Evolutionary conservation across 2,797 vertebrate genomes (phyloP), one percentile per base, ranked within the genome.

Genomic region (Remorina albescens): DNA sequence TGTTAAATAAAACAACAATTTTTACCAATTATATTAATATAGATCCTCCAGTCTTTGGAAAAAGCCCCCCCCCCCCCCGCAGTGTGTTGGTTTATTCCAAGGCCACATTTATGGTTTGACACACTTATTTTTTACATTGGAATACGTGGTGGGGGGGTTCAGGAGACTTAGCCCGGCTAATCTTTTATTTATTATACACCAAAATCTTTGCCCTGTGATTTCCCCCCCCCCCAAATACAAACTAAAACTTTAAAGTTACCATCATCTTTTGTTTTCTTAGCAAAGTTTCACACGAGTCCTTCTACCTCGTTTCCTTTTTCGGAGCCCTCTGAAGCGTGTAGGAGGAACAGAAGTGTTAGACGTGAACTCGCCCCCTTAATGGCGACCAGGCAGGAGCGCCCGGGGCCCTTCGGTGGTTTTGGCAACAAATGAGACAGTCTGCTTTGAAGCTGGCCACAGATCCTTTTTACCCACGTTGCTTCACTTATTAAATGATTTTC

Each of bases 101-200:
- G 78, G 59, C 67, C 69, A 39, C 85, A 90, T 79, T 90, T 89
- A 88, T 71, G 80, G 86, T 83, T 82, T 84, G 74, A 89, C 76
- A 80, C 82, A 78, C 67, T 88, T 82, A 58, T 66, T 73, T 86
- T 89, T 85, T 74, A 83, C 53, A 82, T 47, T 78, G 61, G 76
- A 66, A 83, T 86, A 74, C 75, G 30, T 3, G 30, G 30, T 30
- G 56, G 15, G 30, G 15, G 49, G 62, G 51, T 77, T 81, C 37
- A 73, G 65, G 19, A 79, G 64, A 57, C 32, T 51, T 28, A 54
- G 15, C 13, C 66, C 62, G 39, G 25, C 16, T 76, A 69, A 64
- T 82, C 36, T 64, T 68, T 74, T 74, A 71, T 81, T 86, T 84
- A 78, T 59, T 71, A 36, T 54, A 55, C 37, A 71, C 74, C 37